Evolutionary conservation across 2,888 invertebrate genomes (phyloP), one percentile per base, ranked within the genome.

Genomic region (Drosophila glabriapex): DNA sequence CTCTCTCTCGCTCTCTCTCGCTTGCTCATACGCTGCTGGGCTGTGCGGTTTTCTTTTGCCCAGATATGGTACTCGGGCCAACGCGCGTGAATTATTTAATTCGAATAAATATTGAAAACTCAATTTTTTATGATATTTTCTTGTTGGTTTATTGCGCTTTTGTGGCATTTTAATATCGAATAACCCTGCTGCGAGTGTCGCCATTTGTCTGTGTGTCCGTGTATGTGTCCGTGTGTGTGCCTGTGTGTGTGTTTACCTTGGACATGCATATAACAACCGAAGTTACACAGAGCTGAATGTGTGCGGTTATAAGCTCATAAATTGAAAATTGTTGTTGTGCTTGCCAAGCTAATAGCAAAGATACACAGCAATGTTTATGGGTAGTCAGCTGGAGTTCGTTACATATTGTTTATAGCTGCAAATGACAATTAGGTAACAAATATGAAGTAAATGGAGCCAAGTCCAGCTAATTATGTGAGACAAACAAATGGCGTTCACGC

Each of bases 51-150:
- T 76, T 69, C 80, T 64, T 68, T 68, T 68, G 68, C 63, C 68
- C 76, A 52, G 63, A 58, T 29, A 43, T 63, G 43, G 46, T 22
- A 37, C 56, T 12, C 64, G 50, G 73, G 64, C 73, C 78, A 73
- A 75, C 49, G 71, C 84, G 75, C 76, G 85, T 85, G 85, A 85
- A 86, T 85, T 89, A 85, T 85, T 85, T 85, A 85, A 86, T 89
- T 89, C 85, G 87, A 76, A 85, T 89, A 85, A 86, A 85, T 85
- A 89, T 85, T 89, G 85, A 89, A 82, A 85, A 85, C 89, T 85
- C 84, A 70, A 89, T 85, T 85, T 85, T 86, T 89, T 86, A 85
- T 86, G 79, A 77, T 89, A 82, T 81, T 89, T 89, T 73, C 85
- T 76, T 79, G 87, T 85, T 84, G 85, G 87, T 79, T 85, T 85